phyloP scores from a whole-genome alignment of 2,888 invertebrate genomes.

The Perithous albicinctus region DNA sequence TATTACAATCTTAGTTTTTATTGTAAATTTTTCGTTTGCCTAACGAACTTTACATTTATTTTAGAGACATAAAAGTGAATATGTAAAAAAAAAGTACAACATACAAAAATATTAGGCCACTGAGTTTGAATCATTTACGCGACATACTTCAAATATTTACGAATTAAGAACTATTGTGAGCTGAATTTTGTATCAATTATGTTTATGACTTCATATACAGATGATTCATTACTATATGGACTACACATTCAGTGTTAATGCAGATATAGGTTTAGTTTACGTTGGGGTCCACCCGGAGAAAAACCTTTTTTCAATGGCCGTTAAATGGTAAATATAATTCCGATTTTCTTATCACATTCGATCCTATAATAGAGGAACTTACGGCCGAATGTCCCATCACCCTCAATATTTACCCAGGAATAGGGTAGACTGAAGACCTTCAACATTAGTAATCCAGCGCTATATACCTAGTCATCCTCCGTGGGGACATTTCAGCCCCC shows the following conservation, averaged over 20 bases:
- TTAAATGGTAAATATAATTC: constrained; percentile 11
- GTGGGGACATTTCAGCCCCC: constrained; percentile 33
- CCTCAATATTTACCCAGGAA: constrained; percentile 61
- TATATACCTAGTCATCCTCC: constrained; percentile 18
- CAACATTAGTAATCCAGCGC: constrained; percentile 38
- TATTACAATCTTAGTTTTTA: too few species aligned
- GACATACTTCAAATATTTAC: not conserved
- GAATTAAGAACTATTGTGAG: not conserved
- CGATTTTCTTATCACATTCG: constrained; percentile 35
- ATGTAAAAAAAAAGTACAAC: too few species aligned
- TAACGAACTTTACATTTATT: too few species aligned
- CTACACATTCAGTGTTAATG: not conserved
- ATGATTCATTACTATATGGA: not conserved
- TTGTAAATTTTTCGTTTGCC: too few species aligned
- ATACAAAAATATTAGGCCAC: too few species aligned
- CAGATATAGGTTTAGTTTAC: not conserved
- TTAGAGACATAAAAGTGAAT: too few species aligned
- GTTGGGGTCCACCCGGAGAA: not conserved
- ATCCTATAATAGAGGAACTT: constrained; percentile 14
- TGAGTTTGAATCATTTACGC: too few species aligned
- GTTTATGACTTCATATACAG: not conserved
- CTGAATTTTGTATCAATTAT: too few species aligned
- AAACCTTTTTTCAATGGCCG: not conserved
- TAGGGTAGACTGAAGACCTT: constrained; percentile 29
- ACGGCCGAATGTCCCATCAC: constrained; percentile 33